Conservation (phyloP, 37 sponge, comb jelly and placozoan species). For the Beroe forskalii region DNA sequence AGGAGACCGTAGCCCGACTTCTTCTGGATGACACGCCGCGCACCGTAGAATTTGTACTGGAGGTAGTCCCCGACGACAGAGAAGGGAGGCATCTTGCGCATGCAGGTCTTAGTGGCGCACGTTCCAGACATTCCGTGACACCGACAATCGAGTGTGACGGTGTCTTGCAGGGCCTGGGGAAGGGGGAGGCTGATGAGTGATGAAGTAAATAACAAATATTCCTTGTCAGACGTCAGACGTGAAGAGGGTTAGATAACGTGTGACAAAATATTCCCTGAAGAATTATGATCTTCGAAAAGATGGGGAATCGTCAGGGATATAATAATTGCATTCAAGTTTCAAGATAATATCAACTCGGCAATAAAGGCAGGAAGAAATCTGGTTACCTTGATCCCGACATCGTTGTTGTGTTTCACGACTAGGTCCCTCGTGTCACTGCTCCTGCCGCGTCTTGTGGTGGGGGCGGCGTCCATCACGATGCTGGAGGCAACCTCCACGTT, state of each 20-base stretch:
- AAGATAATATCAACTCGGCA: too few relatives aligned
- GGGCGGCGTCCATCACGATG: not conserved
- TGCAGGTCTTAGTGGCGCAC: slow-evolving; percentile 58
- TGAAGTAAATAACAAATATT: too few relatives aligned
- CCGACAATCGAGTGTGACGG: slow-evolving; percentile 39
- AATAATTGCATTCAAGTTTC: too few relatives aligned
- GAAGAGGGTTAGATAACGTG: too few relatives aligned
- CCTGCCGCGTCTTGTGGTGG: not conserved
- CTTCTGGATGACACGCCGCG: slow-evolving; percentile 47
- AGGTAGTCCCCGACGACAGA: slow-evolving; percentile 52
- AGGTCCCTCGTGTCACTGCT: slow-evolving; percentile 36
- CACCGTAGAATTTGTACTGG: slow-evolving; percentile 47
- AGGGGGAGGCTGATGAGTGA: not conserved
- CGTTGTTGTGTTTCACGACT: slow-evolving; percentile 43
- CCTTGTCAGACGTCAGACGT: too few relatives aligned
- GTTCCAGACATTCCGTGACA: slow-evolving; percentile 61
- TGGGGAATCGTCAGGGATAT: too few relatives aligned
- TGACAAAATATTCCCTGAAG: too few relatives aligned
- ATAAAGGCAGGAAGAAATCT: too few relatives aligned
- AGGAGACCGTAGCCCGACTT: slow-evolving; percentile 19
- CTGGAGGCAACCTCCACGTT: slow-evolving; percentile 59
- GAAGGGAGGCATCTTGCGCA: slow-evolving; percentile 58
- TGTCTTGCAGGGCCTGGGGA: slow-evolving; percentile 60
- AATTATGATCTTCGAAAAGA: too few relatives aligned
- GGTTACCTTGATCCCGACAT: slow-evolving; percentile 57